Evolutionary conservation across 2,888 invertebrate genomes (phyloP).

Genomic region (Dynastes tityus): DNA sequence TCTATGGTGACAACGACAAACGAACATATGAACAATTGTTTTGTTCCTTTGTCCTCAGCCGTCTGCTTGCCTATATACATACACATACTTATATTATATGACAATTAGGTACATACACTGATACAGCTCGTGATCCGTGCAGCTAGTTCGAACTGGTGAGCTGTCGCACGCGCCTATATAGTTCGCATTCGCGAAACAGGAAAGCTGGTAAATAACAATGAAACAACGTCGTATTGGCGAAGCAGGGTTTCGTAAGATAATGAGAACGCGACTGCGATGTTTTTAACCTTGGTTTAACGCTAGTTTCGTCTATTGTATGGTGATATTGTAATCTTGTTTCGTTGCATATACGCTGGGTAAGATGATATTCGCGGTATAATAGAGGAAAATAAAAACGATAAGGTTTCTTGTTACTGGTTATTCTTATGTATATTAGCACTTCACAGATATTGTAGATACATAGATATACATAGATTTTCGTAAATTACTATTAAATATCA

Average conservation of each 20-base stretch:
- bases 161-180: background rate
- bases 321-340: background rate
- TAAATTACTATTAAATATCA: too few relatives aligned
- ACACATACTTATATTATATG: too few relatives aligned
- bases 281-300: conserved; percentile 25
- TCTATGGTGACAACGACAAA: background rate
- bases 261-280: background rate
- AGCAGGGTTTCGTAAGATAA: conserved; percentile 30
- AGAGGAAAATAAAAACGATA: too few relatives aligned
- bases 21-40: conserved; percentile 26
- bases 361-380: too few relatives aligned
- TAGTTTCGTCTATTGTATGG: background rate
- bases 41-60: conserved; percentile 33
- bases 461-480: too few relatives aligned
- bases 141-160: conserved; percentile 28
- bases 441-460: too few relatives aligned
- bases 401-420: too few relatives aligned
- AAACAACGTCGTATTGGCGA: background rate
- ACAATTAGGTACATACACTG: conserved; percentile 3
- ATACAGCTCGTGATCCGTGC: conserved; percentile 17
- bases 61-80: background rate
- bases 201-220: conserved; percentile 32
- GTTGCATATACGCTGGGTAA: too few relatives aligned
- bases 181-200: conserved; percentile 12
- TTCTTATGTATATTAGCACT: too few relatives aligned